These are phyloP conservation scores for Gnatocerus cornutus DNA, from an alignment of 2,888 invertebrate species.

Conservation along the genomic window DNA sequence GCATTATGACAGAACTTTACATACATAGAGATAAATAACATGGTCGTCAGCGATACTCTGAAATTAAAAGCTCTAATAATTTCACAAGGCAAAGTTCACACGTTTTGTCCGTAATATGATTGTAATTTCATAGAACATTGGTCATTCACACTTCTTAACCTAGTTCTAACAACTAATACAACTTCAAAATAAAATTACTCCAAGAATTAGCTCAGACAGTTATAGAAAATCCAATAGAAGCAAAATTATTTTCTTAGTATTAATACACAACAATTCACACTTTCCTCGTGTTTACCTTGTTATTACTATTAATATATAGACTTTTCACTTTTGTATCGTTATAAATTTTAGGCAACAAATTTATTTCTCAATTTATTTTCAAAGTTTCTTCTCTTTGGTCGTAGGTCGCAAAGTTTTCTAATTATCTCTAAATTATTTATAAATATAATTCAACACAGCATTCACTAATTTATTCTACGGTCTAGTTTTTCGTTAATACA, in stretches of 20 bases:
- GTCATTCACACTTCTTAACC: conserved; percentile 58
- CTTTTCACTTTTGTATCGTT: conserved; percentile 27
- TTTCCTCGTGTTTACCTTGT: conserved; percentile 28
- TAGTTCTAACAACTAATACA: conserved; percentile 47
- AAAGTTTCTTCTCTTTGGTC: conserved; percentile 46
- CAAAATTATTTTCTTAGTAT: conserved; percentile 33
- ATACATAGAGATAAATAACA: conserved; percentile 67
- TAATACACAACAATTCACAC: conserved; percentile 44
- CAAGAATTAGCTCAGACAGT: conserved; percentile 45
- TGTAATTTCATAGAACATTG: conserved; percentile 62
- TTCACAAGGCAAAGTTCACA: conserved; percentile 66
- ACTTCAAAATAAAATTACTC: conserved; percentile 36
- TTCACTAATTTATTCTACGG: conserved; percentile 47
- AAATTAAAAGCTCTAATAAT: conserved; percentile 64
- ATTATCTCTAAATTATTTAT: conserved; percentile 48
- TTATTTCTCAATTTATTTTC: conserved; percentile 34
- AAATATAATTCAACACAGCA: conserved; percentile 55
- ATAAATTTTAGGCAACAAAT: conserved; percentile 48
- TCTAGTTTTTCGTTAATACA: conserved; percentile 49
- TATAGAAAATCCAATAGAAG: conserved; percentile 41
- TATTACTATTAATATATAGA: conserved; percentile 37
- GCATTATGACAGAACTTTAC: conserved; percentile 68
- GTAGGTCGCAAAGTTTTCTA: conserved; percentile 47
- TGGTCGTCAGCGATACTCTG: conserved; percentile 62
- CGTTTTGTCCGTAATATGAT: conserved; percentile 62